Conservation (phyloP, 35 echinoderm and acorn worm species). For the Chiridota heheva region DNA sequence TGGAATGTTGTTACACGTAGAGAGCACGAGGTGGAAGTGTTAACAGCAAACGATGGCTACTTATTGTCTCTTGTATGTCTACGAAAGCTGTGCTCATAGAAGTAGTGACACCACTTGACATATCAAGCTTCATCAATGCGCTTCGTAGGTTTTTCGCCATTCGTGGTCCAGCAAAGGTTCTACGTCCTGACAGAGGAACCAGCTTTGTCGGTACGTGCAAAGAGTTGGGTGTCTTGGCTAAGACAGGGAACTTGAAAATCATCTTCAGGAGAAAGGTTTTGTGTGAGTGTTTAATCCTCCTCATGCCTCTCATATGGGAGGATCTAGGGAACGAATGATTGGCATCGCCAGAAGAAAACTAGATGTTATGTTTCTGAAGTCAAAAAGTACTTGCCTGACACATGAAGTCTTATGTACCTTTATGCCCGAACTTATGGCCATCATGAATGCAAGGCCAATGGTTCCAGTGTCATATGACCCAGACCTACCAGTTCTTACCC, state of each 20-base stretch:
- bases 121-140: conserved; percentile 40
- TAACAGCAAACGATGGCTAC: conserved; percentile 35
- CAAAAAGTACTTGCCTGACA: too few relatives aligned
- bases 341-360: neutral
- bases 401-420: too few relatives aligned
- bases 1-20: conserved; percentile 9
- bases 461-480: too few relatives aligned
- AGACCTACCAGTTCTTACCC: too few relatives aligned
- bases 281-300: neutral
- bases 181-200: neutral
- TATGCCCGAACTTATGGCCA: too few relatives aligned
- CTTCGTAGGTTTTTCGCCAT: conserved; percentile 2
- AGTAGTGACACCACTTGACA: neutral
- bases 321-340: neutral
- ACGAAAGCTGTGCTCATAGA: conserved; percentile 33
- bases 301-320: neutral
- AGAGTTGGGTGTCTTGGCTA: neutral
- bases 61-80: conserved; percentile 24
- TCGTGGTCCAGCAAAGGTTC: neutral
- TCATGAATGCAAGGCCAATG: too few relatives aligned
- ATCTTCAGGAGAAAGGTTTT: neutral
- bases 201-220: neutral
- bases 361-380: neutral
- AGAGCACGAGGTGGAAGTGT: conserved; percentile 33
- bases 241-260: neutral